Conservation (phyloP, 2,113 vertebrate genomes). For the Sorex araneus region DNA sequence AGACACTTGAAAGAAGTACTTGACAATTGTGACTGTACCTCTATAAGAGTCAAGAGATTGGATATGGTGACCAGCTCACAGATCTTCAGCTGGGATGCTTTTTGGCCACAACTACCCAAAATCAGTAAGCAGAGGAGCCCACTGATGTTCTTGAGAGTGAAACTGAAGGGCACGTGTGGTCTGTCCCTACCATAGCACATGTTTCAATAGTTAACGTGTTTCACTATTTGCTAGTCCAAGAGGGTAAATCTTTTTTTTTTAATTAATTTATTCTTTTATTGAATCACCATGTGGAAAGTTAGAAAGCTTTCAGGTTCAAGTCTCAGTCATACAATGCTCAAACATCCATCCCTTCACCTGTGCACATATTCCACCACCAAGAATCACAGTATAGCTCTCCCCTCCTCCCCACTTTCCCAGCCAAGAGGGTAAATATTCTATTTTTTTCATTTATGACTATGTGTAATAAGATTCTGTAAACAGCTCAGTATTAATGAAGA, state of each 20-base stretch:
- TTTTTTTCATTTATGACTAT: conserved; percentile 28
- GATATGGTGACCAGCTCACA: neutral
- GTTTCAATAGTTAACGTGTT: no score
- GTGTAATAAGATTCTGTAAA: conserved; percentile 29
- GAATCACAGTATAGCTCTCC: no score
- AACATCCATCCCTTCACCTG: no score
- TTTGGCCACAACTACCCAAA: neutral
- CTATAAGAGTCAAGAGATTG: neutral
- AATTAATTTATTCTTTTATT: no score
- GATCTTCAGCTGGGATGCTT: neutral
- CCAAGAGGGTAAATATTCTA: neutral
- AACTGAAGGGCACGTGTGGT: neutral
- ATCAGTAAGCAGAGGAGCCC: neutral
- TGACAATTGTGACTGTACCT: neutral
- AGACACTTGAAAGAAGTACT: neutral
- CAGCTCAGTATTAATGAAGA: neutral
- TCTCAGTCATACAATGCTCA: no score
- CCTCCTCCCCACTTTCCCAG: no score
- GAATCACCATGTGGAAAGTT: no score
- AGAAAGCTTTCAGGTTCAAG: no score
- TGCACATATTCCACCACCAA: no score
- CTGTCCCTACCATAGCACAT: neutral
- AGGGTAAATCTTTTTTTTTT: neutral
- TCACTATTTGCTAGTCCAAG: neutral
- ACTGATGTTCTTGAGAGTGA: neutral